Evolutionary conservation across 2,888 invertebrate genomes (phyloP), one percentile per base, ranked within the genome.

Genomic region (Caenorhabditis plicata): DNA sequence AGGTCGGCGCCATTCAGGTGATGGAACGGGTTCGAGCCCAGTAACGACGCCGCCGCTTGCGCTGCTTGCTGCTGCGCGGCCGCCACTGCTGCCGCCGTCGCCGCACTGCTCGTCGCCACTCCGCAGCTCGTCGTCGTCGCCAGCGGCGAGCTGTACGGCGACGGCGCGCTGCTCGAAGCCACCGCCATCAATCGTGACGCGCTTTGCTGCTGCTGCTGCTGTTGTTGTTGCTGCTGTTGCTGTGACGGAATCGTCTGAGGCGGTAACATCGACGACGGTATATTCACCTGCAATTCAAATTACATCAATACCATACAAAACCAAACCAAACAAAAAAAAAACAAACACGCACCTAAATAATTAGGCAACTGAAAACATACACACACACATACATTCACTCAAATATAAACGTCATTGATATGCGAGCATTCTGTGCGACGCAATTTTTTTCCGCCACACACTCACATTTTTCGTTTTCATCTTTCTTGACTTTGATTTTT

Each of bases 71-170:
- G 62, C 4, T 56, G 57, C 17, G 53, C 42, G 7, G 49, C 45
- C 35, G 35, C 49, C n/a, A 42, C 36, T 2, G 60, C 42, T 3
- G 60, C 41, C 9, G 51, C 50, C 5, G 49, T 38, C 36, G 54
- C 33, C 22, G n/a, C n/a, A n/a, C n/a, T n/a, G n/a, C n/a, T n/a
- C n/a, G n/a, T n/a, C n/a, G n/a, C n/a, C n/a, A n/a, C n/a, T n/a
- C n/a, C n/a, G n/a, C n/a, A n/a, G n/a, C n/a, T n/a, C n/a, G n/a
- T n/a, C n/a, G n/a, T n/a, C n/a, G n/a, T n/a, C 31, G 56, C 62
- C 9, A 63, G 41, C 25, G 62, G 62, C 25, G 62, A 63, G 40
- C 56, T 57, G 38, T 63, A 63, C 39, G 62, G 62, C 4, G 62
- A 63, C 17, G 53, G 39, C 4, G 49, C 45, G 36, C 40, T 53